Base-by-base conservation (phyloP, 2,888 invertebrate species). In the Drosophila mimetica region DNA sequence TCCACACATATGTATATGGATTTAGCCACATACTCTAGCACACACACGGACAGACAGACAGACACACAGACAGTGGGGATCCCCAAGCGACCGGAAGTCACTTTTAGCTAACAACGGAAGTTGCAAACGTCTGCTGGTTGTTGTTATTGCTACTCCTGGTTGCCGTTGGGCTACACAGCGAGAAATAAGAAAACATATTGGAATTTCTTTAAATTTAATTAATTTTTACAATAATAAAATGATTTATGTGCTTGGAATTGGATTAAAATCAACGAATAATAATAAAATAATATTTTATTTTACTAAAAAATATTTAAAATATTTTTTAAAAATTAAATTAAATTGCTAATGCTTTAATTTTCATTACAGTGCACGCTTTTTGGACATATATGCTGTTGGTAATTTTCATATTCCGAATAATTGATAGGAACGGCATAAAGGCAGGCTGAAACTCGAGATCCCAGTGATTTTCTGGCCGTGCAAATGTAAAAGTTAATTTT, bases 41-140 rank as follows among this genome's bases (percentile, higher is more conserved):
- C 39, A 46, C 32, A 55, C 11, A 39, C 28, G 8, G 1, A 18
- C 20, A 30, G 11, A 20, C 32, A 52, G 63, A 57, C 58, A 65
- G 20, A 54, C 25, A 25, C 34, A 53, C 55, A 32, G 60, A 53
- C 51, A 66, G 60, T 60, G 61, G 73, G 63, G 63, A 80, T 76
- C 66, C 74, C 59, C 64, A 37, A 76, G 80, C 73, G 71, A 63
- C 71, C 83, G 82, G 82, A 83, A 87, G 80, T 79, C 59, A 71
- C 67, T 75, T 75, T 75, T 64, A 75, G 79, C 75, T 75, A 73
- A 77, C 73, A 80, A 74, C 82, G 88, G 82, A 85, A 79, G 83
- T 71, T 76, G 79, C 79, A 78, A 80, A 76, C 74, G 79, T 78
- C 60, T 60, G 72, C 72, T 48, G 47, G 51, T 48, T 60, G 52